Conservation (phyloP, 1,140 invertebrate genomes). For the Drosophila carrolli region DNA sequence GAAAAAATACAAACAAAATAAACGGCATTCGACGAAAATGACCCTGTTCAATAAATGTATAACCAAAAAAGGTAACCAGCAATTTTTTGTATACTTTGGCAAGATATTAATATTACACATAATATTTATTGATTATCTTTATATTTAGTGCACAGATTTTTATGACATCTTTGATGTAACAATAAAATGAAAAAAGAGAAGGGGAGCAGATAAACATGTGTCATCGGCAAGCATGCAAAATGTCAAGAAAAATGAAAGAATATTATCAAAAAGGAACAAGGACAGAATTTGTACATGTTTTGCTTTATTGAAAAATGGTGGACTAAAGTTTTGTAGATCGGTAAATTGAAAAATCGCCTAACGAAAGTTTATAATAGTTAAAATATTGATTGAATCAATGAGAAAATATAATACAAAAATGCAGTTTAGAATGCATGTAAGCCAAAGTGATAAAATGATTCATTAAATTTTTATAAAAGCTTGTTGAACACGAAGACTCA, state of each 20-base stretch:
- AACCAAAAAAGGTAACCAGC: conserved; percentile 20
- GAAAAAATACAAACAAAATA: conserved; percentile 2
- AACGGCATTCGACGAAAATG: background rate
- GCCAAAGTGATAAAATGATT: background rate
- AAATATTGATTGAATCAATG: too few species aligned
- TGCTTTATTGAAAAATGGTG: too few species aligned
- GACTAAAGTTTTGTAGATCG: too few species aligned
- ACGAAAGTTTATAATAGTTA: too few species aligned
- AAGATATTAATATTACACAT: too few species aligned
- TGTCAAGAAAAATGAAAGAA: background rate
- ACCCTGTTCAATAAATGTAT: conserved; percentile 7
- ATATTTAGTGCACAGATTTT: conserved; percentile 15
- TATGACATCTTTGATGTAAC: conserved; percentile 24
- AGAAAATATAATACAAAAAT: background rate
- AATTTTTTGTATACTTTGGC: conserved; percentile 2
- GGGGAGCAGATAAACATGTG: conserved; percentile 10
- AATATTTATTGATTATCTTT: conserved; percentile 34
- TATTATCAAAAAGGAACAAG: conserved; percentile 1
- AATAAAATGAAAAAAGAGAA: background rate
- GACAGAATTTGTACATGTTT: conserved; percentile 22
- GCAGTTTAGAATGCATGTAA: background rate
- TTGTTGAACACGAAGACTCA: background rate
- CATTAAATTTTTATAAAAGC: background rate
- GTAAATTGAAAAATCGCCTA: too few species aligned
- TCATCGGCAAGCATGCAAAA: conserved; percentile 19